Evolutionary conservation across 1,140 invertebrate species (phyloP).

Genomic region (Monomorium pharaonis): DNA sequence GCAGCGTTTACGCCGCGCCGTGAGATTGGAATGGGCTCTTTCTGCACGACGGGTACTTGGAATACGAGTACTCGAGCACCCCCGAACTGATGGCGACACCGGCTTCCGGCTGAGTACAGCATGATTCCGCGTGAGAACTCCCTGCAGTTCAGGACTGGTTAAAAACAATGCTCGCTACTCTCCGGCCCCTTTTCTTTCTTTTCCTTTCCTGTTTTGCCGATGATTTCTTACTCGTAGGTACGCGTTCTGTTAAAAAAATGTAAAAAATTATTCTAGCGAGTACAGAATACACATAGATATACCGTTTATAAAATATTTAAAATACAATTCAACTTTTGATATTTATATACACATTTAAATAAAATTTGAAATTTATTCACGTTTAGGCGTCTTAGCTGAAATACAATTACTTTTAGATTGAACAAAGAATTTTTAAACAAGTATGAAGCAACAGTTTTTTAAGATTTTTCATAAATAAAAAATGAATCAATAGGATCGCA

Average conservation of each 20-base stretch:
- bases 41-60: constrained; percentile 66
- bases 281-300: background rate
- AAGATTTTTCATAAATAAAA: background rate
- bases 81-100: constrained; percentile 60
- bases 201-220: background rate
- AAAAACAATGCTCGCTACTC: constrained; percentile 67
- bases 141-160: constrained; percentile 40
- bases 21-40: constrained; percentile 78
- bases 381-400: background rate
- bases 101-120: constrained; percentile 66
- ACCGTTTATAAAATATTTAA: background rate
- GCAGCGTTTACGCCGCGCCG: constrained; percentile 83
- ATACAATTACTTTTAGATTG: background rate
- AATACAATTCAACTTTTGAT: background rate
- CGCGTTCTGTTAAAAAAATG: background rate
- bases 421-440: background rate
- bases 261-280: background rate
- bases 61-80: constrained; percentile 71
- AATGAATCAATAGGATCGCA: constrained; percentile 47
- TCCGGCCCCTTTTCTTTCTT: background rate
- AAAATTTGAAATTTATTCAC: background rate
- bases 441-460: background rate
- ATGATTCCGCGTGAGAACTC: constrained; percentile 78
- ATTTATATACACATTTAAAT: background rate
- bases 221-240: background rate